Evolutionary conservation across 2,888 invertebrate species (phyloP).

Genomic region (Apocheima hispidaria): DNA sequence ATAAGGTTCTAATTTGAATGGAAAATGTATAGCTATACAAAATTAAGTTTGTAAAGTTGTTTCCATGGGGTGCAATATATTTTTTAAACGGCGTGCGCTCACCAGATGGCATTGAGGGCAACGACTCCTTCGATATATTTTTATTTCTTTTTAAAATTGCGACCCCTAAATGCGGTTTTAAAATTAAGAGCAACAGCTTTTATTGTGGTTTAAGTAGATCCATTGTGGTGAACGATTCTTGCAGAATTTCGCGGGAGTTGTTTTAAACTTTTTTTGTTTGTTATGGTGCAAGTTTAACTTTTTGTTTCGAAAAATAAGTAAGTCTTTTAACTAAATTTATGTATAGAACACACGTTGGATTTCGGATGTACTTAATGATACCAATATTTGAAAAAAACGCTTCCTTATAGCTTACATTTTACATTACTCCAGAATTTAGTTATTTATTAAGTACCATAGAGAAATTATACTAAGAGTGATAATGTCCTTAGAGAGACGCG

Average conservation of each 20-base stretch:
- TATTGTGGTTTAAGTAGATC: slow-evolving; percentile 69
- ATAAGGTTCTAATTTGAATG: slow-evolving; percentile 21
- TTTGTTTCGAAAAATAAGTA: too few relatives aligned
- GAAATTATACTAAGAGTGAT: too few relatives aligned
- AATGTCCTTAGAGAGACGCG: too few relatives aligned
- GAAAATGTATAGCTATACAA: neutral
- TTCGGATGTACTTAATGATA: too few relatives aligned
- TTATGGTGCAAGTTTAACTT: too few relatives aligned
- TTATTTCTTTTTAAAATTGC: slow-evolving; percentile 70
- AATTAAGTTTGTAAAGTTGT: slow-evolving; percentile 12
- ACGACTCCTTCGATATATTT: slow-evolving; percentile 76
- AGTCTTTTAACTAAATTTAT: too few relatives aligned
- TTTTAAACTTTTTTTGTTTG: slow-evolving; percentile 31
- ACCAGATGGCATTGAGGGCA: slow-evolving; percentile 79
- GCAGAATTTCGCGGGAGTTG: slow-evolving; percentile 39
- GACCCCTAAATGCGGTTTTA: slow-evolving; percentile 78
- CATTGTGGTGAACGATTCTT: slow-evolving; percentile 58
- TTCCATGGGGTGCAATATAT: slow-evolving; percentile 59
- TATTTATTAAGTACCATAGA: too few relatives aligned
- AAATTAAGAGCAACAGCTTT: slow-evolving; percentile 63
- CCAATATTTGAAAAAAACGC: too few relatives aligned
- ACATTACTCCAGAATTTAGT: too few relatives aligned
- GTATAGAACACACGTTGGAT: too few relatives aligned
- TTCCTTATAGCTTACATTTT: too few relatives aligned
- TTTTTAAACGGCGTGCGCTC: slow-evolving; percentile 62